A percentile compares a stretch with the other conserved stretches of the same genome.
phyloP scores from a whole-genome alignment of 1,140 invertebrate species.

The Brachionus rubens region DNA sequence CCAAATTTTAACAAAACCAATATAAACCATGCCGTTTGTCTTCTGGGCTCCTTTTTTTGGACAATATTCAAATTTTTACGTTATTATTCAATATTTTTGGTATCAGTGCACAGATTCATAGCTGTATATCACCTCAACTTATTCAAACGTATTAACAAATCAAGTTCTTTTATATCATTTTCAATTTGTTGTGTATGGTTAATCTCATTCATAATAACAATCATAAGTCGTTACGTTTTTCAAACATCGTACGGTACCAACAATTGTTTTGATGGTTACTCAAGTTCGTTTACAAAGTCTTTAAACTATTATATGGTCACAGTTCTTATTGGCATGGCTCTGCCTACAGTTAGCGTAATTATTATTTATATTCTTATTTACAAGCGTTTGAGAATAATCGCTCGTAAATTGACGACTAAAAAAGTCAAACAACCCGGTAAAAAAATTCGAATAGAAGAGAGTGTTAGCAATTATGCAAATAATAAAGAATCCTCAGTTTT shows the following conservation, averaged over 20 bases:
- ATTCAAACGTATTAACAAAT: slow-evolving; percentile 15
- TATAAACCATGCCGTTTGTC: background rate
- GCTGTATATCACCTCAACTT: slow-evolving; percentile 14
- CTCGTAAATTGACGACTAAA: background rate
- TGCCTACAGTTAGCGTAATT: slow-evolving; percentile 15
- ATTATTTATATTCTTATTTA: slow-evolving; percentile 26
- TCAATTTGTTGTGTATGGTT: slow-evolving; percentile 4
- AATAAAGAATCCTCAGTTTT: background rate
- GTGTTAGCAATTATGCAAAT: background rate
- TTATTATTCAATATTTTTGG: slow-evolving; percentile 7
- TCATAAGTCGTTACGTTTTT: background rate
- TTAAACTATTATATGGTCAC: slow-evolving; percentile 17
- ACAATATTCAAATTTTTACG: slow-evolving; percentile 15
- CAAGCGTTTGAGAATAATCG: background rate
- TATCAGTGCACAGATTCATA: slow-evolving; percentile 14
- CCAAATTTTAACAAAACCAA: background rate
- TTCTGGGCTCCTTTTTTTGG: background rate
- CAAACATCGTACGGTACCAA: background rate
- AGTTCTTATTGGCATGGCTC: background rate
- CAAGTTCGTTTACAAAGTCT: background rate
- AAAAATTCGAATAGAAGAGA: background rate
- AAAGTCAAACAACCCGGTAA: background rate
- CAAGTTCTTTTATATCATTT: background rate
- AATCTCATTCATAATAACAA: background rate
- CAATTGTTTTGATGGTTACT: slow-evolving; percentile 30